These are phyloP conservation scores for Passerina amoena DNA, from an alignment of 2,113 vertebrate genomes.

Conservation along the genomic window DNA sequence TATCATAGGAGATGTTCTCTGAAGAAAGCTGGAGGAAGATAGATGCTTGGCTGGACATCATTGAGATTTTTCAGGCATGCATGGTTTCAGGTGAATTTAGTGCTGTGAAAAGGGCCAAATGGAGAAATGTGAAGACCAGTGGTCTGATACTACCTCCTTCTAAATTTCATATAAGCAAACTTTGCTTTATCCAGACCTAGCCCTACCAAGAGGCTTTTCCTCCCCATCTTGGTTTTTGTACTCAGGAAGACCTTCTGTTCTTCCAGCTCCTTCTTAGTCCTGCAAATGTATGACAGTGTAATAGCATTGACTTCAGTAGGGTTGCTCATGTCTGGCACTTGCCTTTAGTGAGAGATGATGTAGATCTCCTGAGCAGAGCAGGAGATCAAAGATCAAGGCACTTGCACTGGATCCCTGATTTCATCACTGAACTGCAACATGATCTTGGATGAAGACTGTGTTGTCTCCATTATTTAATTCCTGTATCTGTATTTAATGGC, in stretches of 20 bases:
- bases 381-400: not conserved
- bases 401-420: not conserved
- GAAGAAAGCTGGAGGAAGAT: not conserved
- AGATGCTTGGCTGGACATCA: not conserved
- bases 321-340: not conserved
- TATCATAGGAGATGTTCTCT: not conserved
- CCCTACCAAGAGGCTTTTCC: not conserved
- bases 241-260: not conserved
- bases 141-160: not conserved
- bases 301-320: not conserved
- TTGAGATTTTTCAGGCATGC: not conserved
- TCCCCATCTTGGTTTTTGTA: not conserved
- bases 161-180: not conserved
- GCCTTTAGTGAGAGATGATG: not conserved
- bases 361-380: not conserved
- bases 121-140: not conserved
- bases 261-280: not conserved
- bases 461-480: not conserved
- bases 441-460: not conserved
- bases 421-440: not conserved
- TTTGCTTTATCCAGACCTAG: not conserved
- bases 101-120: not conserved
- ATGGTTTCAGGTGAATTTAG: not conserved
- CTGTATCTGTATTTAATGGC: not conserved
- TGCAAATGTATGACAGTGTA: rapidly evolving